These are phyloP conservation scores for Ecdyonurus torrentis DNA, from an alignment of 2,888 invertebrate genomes.

Conservation along the genomic window DNA sequence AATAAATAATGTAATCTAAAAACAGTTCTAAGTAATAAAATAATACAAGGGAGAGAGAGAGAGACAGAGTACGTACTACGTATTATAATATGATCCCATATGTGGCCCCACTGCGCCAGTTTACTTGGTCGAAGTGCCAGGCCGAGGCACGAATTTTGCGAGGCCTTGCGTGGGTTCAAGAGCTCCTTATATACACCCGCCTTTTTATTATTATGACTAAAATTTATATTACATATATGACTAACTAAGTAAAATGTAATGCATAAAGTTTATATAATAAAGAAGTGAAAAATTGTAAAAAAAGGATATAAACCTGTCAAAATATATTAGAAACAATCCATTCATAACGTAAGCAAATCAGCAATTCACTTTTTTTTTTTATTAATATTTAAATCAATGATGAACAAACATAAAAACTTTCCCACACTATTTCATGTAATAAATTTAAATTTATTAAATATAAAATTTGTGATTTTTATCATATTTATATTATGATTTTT, in stretches of 20 bases:
- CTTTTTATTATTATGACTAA: background rate
- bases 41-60: too few species aligned
- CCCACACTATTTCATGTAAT: too few species aligned
- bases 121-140: background rate
- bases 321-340: background rate
- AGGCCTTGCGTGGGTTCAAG: background rate
- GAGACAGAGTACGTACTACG: too few species aligned
- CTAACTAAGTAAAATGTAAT: background rate
- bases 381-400: background rate
- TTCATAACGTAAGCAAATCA: background rate
- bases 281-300: background rate
- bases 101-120: background rate
- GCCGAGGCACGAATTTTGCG: background rate
- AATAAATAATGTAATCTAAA: too few species aligned
- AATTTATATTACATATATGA: background rate
- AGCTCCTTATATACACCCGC: background rate
- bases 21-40: too few species aligned
- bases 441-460: too few species aligned
- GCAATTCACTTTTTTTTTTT: background rate
- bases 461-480: too few species aligned
- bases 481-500: too few species aligned
- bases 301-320: background rate
- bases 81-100: background rate
- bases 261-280: background rate
- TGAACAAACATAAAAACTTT: too few species aligned